Percentiles rank a stretch among this genome's conserved stretches.
These are phyloP conservation scores for Pteropus alecto DNA, from an alignment of 2,113 vertebrate genomes.

Conservation along the genomic window DNA sequence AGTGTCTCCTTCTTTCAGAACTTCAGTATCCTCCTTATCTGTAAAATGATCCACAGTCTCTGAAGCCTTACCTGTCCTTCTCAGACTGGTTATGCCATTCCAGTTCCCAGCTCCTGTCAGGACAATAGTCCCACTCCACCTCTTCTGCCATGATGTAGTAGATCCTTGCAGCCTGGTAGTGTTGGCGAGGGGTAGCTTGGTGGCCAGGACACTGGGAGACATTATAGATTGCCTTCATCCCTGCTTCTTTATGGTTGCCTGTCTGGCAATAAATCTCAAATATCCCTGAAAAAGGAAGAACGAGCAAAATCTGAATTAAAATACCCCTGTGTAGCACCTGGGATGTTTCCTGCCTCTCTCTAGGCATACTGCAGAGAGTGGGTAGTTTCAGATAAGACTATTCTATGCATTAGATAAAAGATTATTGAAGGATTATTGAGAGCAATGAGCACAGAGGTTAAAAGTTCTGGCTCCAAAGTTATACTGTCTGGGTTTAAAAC, in stretches of 20 bases:
- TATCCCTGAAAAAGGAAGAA: conserved; percentile 71
- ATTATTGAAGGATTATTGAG: neutral
- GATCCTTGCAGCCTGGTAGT: conserved; percentile 62
- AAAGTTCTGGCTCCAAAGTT: neutral
- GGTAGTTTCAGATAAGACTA: neutral
- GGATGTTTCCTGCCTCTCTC: neutral
- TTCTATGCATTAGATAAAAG: neutral
- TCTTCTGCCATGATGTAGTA: conserved; percentile 83
- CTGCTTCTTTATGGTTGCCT: conserved; percentile 81
- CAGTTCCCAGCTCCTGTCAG: conserved; percentile 83
- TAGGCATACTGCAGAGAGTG: neutral
- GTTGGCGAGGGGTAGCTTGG: neutral
- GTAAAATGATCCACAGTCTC: neutral
- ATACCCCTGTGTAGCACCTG: neutral
- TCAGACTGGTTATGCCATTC: conserved; percentile 78
- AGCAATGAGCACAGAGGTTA: neutral
- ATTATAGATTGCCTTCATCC: conserved; percentile 81
- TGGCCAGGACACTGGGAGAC: conserved; percentile 76
- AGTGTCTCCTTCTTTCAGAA: neutral
- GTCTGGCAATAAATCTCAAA: conserved; percentile 85
- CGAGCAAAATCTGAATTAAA: neutral
- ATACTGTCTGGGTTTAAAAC: neutral
- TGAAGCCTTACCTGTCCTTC: conserved; percentile 77
- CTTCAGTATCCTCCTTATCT: neutral
- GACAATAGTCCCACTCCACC: conserved; percentile 82